A percentile compares a stretch with the other conserved stretches of the same genome.
These are phyloP conservation scores for Iselma pallidipennis DNA, from an alignment of 2,888 invertebrate species.

Conservation along the genomic window DNA sequence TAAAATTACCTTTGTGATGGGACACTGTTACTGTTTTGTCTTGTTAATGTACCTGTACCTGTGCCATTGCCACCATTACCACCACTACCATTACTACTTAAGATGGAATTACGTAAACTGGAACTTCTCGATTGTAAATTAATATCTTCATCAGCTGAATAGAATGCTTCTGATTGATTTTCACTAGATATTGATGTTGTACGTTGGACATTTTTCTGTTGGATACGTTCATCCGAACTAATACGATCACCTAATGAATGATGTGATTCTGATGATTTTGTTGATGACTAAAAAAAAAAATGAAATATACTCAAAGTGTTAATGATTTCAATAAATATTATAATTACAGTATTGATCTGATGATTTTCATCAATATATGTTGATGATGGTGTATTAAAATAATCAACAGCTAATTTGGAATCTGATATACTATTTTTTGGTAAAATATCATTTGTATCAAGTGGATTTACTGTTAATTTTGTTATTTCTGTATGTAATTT, in stretches of 20 bases:
- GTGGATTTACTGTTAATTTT: constrained; percentile 53
- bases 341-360: no score
- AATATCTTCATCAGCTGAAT: constrained; percentile 90
- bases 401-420: constrained; percentile 81
- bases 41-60: constrained; percentile 44
- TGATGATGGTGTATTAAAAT: constrained; percentile 58
- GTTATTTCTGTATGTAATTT: constrained; percentile 64
- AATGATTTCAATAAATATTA: no score
- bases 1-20: no score
- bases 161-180: constrained; percentile 90
- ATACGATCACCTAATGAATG: constrained; percentile 64
- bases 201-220: constrained; percentile 68
- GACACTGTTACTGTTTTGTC: constrained; percentile 49
- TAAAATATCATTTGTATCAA: constrained; percentile 53
- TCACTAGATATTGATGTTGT: constrained; percentile 88
- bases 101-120: constrained; percentile 69
- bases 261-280: constrained; percentile 63
- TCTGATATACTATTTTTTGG: constrained; percentile 86
- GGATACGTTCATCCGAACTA: constrained; percentile 63
- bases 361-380: neutral
- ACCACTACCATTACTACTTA: constrained; percentile 55
- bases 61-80: no score
- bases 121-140: constrained; percentile 68
- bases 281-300: no score
- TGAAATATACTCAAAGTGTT: no score